Evolutionary conservation across 2,113 vertebrate species (phyloP), one percentile per base, ranked within the genome.

Genomic region (Numida meleagris): DNA sequence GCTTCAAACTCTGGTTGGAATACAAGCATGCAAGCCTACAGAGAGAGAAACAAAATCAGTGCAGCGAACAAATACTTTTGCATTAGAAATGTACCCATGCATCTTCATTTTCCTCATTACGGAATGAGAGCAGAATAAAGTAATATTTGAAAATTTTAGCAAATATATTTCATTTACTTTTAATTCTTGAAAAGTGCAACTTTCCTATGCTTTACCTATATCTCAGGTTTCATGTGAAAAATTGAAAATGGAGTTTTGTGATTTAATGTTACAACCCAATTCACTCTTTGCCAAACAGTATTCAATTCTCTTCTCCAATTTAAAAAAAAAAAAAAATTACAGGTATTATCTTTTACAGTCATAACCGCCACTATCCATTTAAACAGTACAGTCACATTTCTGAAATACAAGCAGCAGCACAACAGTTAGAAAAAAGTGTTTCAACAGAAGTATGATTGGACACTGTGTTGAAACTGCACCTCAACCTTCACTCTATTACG

Each of bases 1-100:
- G 46, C n/a, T 29, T 96, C 85, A 73, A 99, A 98, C 42, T 98
- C 82, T 17, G 98, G 98, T 71, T 99, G 98, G 96, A 99, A 99
- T 48, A 99, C 98, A 82, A 99, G 94, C 98, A 99, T 99, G 94
- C 98, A 99, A 79, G 98, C 98, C 99, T 99, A 62, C 7, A 93
- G 85, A 67, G 51, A 87, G 24, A 90, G 79, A 83, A 89, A 68
- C 36, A 82, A 27, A 50, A 81, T 62, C 14, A 81, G 23, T 2
- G 3, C 59, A 86, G 33, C 10, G 23, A 38, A 71, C 16, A 82
- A 74, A 66, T n/a, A 34, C 9, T 82, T 40, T 62, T 93, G 79
- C 24, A 33, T 62, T 67, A 17, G 17, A 58, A 67, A n/a, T 43
- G 14, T 53, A 61, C 6, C 2, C 25, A 88, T 53, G 40, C 12